Base-by-base conservation (phyloP, 2,113 vertebrate species). In the Rhegmatorhina hoffmannsi region DNA sequence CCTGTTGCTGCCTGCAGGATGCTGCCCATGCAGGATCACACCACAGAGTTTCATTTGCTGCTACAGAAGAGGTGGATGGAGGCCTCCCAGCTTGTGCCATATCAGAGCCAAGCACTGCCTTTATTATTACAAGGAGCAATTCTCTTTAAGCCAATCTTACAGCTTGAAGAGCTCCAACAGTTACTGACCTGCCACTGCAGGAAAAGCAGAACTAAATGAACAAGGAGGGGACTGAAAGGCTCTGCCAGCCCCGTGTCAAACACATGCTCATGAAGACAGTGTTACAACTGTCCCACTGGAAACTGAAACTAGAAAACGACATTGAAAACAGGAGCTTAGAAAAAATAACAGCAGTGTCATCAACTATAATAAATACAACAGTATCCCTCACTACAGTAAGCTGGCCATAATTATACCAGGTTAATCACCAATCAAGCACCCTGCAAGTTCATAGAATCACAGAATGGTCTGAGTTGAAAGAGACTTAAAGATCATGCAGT, bases 201-300 rank as follows among this genome's bases (percentile, higher is more conserved):
- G 34, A 44, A 59, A 63, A 66, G 69, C 60, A 52, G 52, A 60
- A 49, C 24, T 34, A 1, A 3, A 3, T 0, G 0, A 50, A 70
- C 43, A 59, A 34, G 0, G 4, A 76, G 26, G 26, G 25, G 44
- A 36, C 31, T 9, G 14, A 58, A n/a, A 78, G 15, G 13, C 38
- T 63, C 28, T 60, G 62, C 40, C 44, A 18, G 29, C 3, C 14
- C 29, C 4, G 5, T 14, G 33, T 38, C 75, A 56, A 64, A 43
- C 1, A 5, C 1, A 3, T 5, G 44, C 31, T 50, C 75, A 1
- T 1, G 8, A 36, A 59, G 64, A 17, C 0, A 4, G 33, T 1
- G 7, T 26, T 53, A 20, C 0, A 31, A 26, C 17, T 29, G 31
- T 29, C 52, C 59, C 19, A 6, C 10, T 56, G 49, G 60, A 66